Conservation (phyloP, 2,888 invertebrate genomes). For the Eupithecia tripunctaria region DNA sequence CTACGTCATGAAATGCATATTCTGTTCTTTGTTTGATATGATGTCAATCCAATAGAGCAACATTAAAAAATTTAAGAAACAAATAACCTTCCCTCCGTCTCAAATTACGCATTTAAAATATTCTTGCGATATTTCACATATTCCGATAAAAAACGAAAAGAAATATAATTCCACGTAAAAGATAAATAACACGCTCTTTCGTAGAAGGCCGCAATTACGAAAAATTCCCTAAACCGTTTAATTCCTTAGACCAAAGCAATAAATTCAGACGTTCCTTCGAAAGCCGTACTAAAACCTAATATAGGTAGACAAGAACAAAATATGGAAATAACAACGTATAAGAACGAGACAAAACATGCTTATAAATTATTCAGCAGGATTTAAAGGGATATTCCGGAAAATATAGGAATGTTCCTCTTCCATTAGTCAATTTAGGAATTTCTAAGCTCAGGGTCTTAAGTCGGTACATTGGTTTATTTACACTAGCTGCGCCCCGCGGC, state of each 20-base stretch:
- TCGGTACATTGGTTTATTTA: background rate
- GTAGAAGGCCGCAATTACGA: conserved; percentile 9
- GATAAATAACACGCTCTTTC: conserved; percentile 1
- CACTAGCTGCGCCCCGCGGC: no score
- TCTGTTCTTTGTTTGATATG: no score
- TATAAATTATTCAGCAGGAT: conserved; percentile 42
- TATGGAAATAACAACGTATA: conserved; percentile 12
- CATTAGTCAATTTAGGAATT: conserved; percentile 38
- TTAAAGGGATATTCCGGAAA: conserved; percentile 38
- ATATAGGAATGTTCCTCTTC: conserved; percentile 35
- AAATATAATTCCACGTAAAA: background rate
- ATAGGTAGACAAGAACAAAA: conserved; percentile 15
- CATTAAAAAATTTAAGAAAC: background rate
- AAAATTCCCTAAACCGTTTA: conserved; percentile 13
- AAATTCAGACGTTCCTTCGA: conserved; percentile 23
- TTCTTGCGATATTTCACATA: background rate
- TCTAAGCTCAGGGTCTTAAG: conserved; percentile 4
- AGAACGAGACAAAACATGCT: conserved; percentile 21
- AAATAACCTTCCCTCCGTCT: background rate
- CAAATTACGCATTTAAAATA: background rate
- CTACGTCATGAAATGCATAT: background rate
- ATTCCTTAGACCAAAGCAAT: conserved; percentile 11
- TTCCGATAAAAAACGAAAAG: background rate
- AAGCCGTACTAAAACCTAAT: conserved; percentile 24
- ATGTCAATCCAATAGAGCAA: background rate